Evolutionary conservation across 2,797 vertebrate species (phyloP).

Genomic region (Myotis pilosus): DNA sequence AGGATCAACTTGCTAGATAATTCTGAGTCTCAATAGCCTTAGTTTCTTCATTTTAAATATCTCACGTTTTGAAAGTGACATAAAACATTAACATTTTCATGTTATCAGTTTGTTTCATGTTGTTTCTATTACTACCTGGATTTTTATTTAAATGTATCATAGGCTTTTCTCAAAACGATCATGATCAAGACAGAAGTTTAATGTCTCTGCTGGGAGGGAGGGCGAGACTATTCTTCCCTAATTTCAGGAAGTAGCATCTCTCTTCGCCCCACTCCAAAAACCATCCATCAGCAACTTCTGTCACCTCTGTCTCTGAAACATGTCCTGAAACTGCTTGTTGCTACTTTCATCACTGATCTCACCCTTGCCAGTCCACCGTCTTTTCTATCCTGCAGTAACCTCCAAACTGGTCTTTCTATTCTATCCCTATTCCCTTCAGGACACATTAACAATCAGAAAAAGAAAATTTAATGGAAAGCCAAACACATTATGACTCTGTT

Average conservation of each 20-base stretch:
- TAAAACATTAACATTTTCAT: constrained; percentile 16
- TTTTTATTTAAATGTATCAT: constrained; percentile 17
- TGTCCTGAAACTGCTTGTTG: neutral
- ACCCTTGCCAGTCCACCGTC: neutral
- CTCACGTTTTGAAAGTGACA: constrained; percentile 32
- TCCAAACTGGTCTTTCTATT: neutral
- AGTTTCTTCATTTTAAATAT: constrained; percentile 48
- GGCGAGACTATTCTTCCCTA: neutral
- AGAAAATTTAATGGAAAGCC: neutral
- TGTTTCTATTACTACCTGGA: neutral
- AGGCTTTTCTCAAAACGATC: constrained; percentile 41
- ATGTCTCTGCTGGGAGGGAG: neutral
- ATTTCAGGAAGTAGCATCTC: neutral
- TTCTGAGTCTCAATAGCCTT: neutral
- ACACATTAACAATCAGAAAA: neutral
- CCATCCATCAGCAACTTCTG: neutral
- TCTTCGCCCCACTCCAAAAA: neutral
- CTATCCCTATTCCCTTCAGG: neutral
- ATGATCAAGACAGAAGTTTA: neutral
- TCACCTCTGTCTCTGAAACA: neutral
- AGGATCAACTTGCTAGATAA: constrained; percentile 39
- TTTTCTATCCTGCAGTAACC: neutral
- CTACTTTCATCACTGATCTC: neutral
- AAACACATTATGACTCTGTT: neutral
- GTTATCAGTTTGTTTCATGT: constrained; percentile 6